Evolutionary conservation across 1,140 invertebrate genomes (phyloP).

Genomic region (Conus betulinus): DNA sequence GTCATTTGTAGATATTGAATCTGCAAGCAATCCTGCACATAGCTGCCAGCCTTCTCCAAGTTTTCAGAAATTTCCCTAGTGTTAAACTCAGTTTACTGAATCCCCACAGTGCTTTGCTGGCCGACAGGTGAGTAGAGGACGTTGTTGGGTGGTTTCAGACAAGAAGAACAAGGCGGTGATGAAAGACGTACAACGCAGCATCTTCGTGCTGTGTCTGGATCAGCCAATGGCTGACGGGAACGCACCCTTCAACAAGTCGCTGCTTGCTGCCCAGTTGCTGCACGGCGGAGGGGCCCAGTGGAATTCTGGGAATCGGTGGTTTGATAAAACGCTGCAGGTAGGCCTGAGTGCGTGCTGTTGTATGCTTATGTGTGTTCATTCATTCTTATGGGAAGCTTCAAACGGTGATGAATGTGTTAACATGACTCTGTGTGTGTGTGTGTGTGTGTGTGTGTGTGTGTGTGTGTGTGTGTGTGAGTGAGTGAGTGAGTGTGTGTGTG

Average conservation of each 20-base stretch:
- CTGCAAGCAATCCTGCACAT: too few relatives aligned
- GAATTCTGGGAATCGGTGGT: slow-evolving; percentile 96
- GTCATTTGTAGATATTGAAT: too few relatives aligned
- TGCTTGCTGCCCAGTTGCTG: slow-evolving; percentile 84
- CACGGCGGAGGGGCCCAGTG: slow-evolving; percentile 91
- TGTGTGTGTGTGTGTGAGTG: too few relatives aligned
- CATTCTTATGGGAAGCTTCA: background rate
- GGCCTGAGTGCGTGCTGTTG: background rate
- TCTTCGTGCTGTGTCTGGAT: slow-evolving; percentile 78
- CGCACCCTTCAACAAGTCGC: slow-evolving; percentile 36
- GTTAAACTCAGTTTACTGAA: background rate
- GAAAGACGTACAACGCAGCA: slow-evolving; percentile 72
- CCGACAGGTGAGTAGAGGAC: background rate
- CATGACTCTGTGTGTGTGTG: too few relatives aligned
- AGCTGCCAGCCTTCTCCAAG: too few relatives aligned
- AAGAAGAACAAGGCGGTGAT: slow-evolving; percentile 62
- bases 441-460: too few relatives aligned
- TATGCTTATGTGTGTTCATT: background rate
- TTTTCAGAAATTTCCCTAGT: too few relatives aligned
- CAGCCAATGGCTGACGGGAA: slow-evolving; percentile 52
- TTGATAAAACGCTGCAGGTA: slow-evolving; percentile 96
- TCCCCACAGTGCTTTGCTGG: background rate
- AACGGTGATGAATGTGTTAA: background rate
- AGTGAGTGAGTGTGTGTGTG: too few relatives aligned
- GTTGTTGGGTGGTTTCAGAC: slow-evolving; percentile 53